A percentile compares a stretch with the other conserved stretches of the same genome.
Evolutionary conservation across 2,113 vertebrate genomes (phyloP).

Genomic region (Elgaria multicarinata): DNA sequence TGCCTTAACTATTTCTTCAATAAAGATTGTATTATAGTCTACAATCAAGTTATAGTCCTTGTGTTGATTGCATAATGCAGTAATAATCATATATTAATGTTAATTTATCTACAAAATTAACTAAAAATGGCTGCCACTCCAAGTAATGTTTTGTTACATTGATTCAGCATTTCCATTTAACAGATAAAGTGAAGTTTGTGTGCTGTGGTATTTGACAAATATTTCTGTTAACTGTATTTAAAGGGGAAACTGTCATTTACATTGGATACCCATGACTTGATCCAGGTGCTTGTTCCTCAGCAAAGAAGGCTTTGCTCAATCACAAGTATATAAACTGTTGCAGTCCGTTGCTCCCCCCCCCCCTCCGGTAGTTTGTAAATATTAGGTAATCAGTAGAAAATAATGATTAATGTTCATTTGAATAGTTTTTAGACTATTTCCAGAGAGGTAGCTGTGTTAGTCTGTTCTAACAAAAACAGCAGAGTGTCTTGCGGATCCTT

Average conservation of each 20-base stretch:
- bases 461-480: too few species aligned
- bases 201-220: conserved; percentile 12
- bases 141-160: not conserved
- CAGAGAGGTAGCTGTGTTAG: too few species aligned
- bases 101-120: not conserved
- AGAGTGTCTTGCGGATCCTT: too few species aligned
- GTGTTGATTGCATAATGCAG: not conserved
- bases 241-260: conserved; percentile 62
- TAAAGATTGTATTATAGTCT: not conserved
- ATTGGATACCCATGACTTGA: conserved; percentile 73
- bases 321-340: conserved; percentile 50
- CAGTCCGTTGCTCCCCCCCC: conserved; percentile 46
- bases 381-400: not conserved
- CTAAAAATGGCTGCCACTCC: not conserved
- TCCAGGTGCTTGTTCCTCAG: conserved; percentile 73
- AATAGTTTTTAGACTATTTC: conserved; percentile 55
- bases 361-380: conserved; percentile 64
- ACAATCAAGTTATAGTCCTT: not conserved
- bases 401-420: conserved; percentile 37
- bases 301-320: conserved; percentile 48
- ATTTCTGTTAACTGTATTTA: conserved; percentile 47
- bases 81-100: not conserved
- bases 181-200: accelerated
- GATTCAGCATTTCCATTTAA: not conserved
- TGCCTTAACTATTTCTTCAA: not conserved